These are phyloP conservation scores for Dasypolia templi DNA, from an alignment of 2,888 invertebrate genomes.

Conservation along the genomic window DNA sequence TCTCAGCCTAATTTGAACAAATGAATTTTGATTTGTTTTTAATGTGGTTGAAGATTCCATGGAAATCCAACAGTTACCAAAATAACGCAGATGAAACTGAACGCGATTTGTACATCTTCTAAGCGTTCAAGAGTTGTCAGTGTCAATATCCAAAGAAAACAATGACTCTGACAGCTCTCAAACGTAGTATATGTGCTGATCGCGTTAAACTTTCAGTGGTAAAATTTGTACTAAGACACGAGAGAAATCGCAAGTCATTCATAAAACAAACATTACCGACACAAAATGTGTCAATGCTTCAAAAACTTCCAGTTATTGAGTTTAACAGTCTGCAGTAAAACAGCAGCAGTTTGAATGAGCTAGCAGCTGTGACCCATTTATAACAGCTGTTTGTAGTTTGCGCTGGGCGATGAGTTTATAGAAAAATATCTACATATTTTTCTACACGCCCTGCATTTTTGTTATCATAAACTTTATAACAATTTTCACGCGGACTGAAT, in stretches of 20 bases:
- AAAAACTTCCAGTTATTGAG: conserved; percentile 3
- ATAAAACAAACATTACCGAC: not conserved
- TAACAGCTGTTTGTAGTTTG: conserved; percentile 41
- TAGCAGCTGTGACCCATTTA: too few relatives aligned
- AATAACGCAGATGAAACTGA: too few relatives aligned
- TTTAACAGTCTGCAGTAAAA: conserved; percentile 36
- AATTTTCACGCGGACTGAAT: not conserved
- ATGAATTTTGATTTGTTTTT: too few relatives aligned
- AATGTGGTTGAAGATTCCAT: not conserved
- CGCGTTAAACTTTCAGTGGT: too few relatives aligned
- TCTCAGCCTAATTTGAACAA: too few relatives aligned
- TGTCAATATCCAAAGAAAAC: too few relatives aligned
- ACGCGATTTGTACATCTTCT: too few relatives aligned
- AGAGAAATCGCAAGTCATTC: not conserved
- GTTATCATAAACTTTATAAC: conserved; percentile 14
- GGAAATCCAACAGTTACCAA: not conserved
- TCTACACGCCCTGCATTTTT: conserved; percentile 15
- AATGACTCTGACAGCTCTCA: too few relatives aligned
- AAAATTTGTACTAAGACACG: too few relatives aligned
- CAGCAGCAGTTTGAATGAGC: conserved; percentile 16
- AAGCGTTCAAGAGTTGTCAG: too few relatives aligned
- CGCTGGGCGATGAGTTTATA: conserved; percentile 23
- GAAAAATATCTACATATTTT: conserved; percentile 46
- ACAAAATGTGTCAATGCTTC: conserved; percentile 5
- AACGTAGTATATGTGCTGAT: too few relatives aligned